Evolutionary conservation across 1,140 invertebrate genomes (phyloP), one percentile per base, ranked within the genome.

Genomic region (Amphibalanus amphitrite): DNA sequence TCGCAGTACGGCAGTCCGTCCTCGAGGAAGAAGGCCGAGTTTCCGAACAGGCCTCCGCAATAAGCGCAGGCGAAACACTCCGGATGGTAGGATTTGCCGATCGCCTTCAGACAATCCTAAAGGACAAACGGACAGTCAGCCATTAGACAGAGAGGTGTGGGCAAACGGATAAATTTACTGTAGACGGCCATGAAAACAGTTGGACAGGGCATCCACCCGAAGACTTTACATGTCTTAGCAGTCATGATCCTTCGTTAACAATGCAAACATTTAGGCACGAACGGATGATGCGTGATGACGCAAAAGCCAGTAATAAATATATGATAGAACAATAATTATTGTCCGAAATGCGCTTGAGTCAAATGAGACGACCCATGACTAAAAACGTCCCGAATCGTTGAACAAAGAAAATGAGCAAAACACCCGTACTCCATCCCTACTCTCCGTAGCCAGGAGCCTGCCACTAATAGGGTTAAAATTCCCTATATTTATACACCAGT

Each of bases 1-100:
- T 98, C 94, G 83, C 97, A 99, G 79, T 98, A 99, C 0, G 95
- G 93, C 76, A 92, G 84, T 74, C 94, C 95, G 80, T 99, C 94
- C 83, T 99, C 97, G 76, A 98, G 83, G 84, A 97, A 98, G 86
- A 99, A 99, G 75, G 92, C 92, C 79, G 86, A 91, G 79, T 95
- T 97, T 75, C 94, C 95, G 80, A 99, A 98, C 17, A 94, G 83
- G 80, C 93, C 92, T 75, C 91, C 89, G 80, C 97, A 99, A 76
- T 97, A 93, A 28, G 88, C 85, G 80, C 97, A 99, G 74, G 87
- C 87, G 84, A 99, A 99, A 82, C 97, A 99, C 80, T 95, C 89
- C 69, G 95, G 94, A 82, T 98, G 96, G 87, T 91, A 99, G 77
- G 94, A 92, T 82, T 97, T 95, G 77, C 93, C 92, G 82, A 98